These are phyloP conservation scores for Hexactinellida sp. DNA, from an alignment of 37 sponge, comb jelly and placozoan species.

Conservation along the genomic window DNA sequence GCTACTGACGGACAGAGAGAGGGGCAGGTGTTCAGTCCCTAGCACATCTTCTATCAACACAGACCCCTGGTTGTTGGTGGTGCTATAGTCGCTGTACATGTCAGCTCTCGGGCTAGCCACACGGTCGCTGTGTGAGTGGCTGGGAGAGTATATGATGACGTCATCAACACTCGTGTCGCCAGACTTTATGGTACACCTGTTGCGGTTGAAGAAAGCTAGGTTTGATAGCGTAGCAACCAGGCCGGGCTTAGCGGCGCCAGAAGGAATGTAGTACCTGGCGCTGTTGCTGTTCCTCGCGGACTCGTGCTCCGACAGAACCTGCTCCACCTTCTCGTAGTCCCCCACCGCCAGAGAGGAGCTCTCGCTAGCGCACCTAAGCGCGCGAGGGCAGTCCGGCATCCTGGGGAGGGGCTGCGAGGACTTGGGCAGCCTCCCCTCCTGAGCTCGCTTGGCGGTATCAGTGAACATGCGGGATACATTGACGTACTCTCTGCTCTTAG, in stretches of 20 bases:
- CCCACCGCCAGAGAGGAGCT: not conserved
- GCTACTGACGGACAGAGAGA: not conserved
- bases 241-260: not conserved
- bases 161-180: not conserved
- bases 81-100: not conserved
- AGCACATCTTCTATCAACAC: not conserved
- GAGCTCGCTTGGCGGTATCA: not conserved
- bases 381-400: not conserved
- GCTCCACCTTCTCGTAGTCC: slow-evolving; percentile 2
- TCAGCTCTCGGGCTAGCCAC: too few relatives aligned
- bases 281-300: not conserved
- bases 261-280: not conserved
- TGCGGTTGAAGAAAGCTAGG: not conserved
- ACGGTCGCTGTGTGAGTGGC: not conserved
- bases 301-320: not conserved
- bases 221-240: not conserved
- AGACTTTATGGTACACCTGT: not conserved
- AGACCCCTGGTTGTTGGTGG: not conserved
- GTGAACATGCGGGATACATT: not conserved
- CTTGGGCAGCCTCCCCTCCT: not conserved
- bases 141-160: not conserved
- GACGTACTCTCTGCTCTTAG: not conserved
- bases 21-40: not conserved
- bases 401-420: slow-evolving; percentile 3
- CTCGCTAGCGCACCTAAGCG: not conserved